phyloP scores from a whole-genome alignment of 2,888 invertebrate species.

The Brassicogethes aeneus region DNA sequence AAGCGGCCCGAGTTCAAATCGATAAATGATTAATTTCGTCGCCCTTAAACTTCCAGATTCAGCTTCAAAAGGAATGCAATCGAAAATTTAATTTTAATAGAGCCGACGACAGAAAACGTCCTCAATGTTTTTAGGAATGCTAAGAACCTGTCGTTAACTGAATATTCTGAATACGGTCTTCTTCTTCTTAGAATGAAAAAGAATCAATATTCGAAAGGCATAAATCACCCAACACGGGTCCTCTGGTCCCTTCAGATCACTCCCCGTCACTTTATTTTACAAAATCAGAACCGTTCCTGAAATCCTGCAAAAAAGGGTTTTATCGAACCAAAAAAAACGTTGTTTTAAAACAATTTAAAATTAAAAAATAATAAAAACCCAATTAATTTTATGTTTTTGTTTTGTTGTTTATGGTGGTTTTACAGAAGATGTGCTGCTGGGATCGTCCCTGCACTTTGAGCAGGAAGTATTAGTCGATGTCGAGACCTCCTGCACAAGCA shows the following conservation, averaged over 20 bases:
- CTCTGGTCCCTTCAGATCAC: not conserved
- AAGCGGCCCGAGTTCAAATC: not conserved
- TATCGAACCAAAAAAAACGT: too few species aligned
- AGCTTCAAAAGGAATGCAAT: not conserved
- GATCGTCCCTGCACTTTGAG: not conserved
- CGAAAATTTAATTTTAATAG: not conserved
- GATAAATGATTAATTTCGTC: conserved; percentile 1
- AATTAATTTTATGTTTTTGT: too few species aligned
- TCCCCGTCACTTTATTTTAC: not conserved
- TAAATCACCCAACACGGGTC: not conserved
- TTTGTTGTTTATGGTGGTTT: too few species aligned
- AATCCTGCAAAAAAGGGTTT: too few species aligned
- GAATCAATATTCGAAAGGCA: conserved; percentile 1
- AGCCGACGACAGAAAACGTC: not conserved
- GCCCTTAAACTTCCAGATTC: not conserved
- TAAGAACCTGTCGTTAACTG: not conserved
- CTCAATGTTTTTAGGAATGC: not conserved
- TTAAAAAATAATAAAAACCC: too few species aligned
- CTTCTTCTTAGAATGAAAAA: not conserved
- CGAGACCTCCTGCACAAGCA: not conserved
- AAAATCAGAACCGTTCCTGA: too few species aligned
- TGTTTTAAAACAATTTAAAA: too few species aligned
- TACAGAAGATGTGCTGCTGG: not conserved
- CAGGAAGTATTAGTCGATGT: not conserved
- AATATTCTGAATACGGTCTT: not conserved